phyloP scores from a whole-genome alignment of 2,888 invertebrate genomes.

The Drosophila lutescens region DNA sequence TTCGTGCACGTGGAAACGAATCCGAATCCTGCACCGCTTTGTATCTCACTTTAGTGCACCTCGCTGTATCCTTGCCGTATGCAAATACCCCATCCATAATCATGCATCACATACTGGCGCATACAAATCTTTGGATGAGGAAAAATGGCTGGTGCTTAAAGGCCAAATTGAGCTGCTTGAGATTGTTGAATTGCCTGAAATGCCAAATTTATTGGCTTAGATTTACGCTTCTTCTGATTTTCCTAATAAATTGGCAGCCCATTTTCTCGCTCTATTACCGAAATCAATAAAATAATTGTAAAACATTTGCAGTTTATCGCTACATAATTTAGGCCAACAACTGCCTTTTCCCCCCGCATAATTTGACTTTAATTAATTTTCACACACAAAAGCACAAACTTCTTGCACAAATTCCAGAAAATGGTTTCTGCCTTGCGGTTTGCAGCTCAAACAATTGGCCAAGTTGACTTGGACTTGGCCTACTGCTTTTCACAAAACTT shows the following conservation, averaged over 20 bases:
- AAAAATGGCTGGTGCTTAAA: slow-evolving; percentile 40
- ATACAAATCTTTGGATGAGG: slow-evolving; percentile 2
- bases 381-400: slow-evolving; percentile 48
- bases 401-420: slow-evolving; percentile 43
- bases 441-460: slow-evolving; percentile 55
- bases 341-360: slow-evolving; percentile 32
- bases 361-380: slow-evolving; percentile 58
- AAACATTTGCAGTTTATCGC: background rate
- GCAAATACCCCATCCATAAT: slow-evolving; percentile 38
- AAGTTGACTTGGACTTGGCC: slow-evolving; percentile 56
- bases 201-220: slow-evolving; percentile 18
- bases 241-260: background rate
- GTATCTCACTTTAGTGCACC: slow-evolving; percentile 25
- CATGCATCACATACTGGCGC: slow-evolving; percentile 28
- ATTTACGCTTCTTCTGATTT: slow-evolving; percentile 5
- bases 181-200: slow-evolving; percentile 9
- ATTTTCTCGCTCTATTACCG: background rate
- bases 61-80: slow-evolving; percentile 10
- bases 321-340: slow-evolving; percentile 3
- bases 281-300: slow-evolving; percentile 8
- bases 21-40: slow-evolving; percentile 16
- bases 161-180: slow-evolving; percentile 37
- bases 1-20: slow-evolving; percentile 9
- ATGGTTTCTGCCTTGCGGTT: slow-evolving; percentile 34
- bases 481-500: slow-evolving; percentile 49